Evolutionary conservation across 2,797 vertebrate genomes (phyloP).

Genomic region (Spinus olivaceus): DNA sequence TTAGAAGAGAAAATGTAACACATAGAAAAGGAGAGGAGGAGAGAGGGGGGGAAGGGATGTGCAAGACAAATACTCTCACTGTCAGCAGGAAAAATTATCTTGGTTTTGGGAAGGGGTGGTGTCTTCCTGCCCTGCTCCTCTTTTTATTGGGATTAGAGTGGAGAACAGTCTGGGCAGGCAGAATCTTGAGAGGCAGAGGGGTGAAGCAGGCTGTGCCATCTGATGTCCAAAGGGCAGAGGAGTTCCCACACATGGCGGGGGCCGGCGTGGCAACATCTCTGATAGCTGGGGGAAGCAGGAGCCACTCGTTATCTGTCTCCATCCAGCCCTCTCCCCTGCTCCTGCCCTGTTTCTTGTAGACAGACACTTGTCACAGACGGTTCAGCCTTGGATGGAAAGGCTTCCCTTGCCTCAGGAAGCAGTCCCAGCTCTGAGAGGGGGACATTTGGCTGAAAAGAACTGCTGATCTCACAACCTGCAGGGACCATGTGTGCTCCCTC

Average conservation of each 20-base stretch:
- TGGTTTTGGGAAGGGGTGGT: background rate
- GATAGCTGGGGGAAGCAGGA: background rate
- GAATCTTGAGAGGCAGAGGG: background rate
- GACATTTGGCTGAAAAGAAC: background rate
- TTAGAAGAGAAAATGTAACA: constrained; percentile 19
- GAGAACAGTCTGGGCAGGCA: background rate
- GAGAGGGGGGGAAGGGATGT: background rate
- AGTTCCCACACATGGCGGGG: background rate
- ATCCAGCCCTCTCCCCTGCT: background rate
- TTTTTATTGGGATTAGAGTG: background rate
- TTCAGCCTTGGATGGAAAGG: background rate
- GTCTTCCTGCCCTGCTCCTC: background rate
- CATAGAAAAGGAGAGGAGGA: background rate
- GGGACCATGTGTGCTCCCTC: background rate
- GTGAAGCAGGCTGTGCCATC: background rate
- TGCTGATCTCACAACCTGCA: background rate
- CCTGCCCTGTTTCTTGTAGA: background rate
- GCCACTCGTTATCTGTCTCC: background rate
- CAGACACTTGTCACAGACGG: background rate
- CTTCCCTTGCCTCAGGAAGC: background rate
- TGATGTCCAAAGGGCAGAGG: background rate
- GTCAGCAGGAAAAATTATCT: background rate
- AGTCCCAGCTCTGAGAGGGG: background rate
- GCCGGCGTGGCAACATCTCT: background rate
- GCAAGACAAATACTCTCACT: background rate